Evolutionary conservation across 2,888 invertebrate species (phyloP).

Genomic region (Ormia ochracea): DNA sequence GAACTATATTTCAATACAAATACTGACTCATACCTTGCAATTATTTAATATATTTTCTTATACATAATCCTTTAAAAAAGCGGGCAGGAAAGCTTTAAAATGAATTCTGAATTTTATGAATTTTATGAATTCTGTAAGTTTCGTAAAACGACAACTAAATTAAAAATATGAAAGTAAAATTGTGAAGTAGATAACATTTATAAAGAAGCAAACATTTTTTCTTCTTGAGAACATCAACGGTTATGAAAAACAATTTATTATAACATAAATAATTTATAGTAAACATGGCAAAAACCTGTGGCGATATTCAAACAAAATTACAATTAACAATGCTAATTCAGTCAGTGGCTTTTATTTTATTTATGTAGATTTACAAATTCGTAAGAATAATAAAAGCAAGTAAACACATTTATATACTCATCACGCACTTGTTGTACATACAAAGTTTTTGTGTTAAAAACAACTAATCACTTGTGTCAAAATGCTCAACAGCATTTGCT

Average conservation of each 20-base stretch:
- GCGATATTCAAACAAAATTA: not conserved
- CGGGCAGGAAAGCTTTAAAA: no score
- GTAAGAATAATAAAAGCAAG: not conserved
- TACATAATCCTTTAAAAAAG: no score
- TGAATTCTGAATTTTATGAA: no score
- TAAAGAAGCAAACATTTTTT: no score
- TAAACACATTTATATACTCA: not conserved
- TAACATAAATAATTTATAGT: conserved; percentile 18
- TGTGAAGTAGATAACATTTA: no score
- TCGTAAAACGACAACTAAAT: no score
- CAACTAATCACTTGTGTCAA: conserved; percentile 23
- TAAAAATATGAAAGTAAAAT: no score
- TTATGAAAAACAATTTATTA: conserved; percentile 18
- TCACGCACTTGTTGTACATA: conserved; percentile 37
- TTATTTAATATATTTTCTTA: no score
- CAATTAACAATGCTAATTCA: conserved; percentile 69
- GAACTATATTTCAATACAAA: no score
- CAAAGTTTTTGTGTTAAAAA: not conserved
- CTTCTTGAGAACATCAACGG: conserved; percentile 23
- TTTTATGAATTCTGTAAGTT: no score
- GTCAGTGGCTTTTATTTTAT: conserved; percentile 69
- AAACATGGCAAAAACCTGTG: not conserved
- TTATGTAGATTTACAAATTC: conserved; percentile 38
- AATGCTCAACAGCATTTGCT: not conserved
- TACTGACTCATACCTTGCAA: no score